Conservation (phyloP, 1,140 invertebrate genomes). For the Musca vetustissima region DNA sequence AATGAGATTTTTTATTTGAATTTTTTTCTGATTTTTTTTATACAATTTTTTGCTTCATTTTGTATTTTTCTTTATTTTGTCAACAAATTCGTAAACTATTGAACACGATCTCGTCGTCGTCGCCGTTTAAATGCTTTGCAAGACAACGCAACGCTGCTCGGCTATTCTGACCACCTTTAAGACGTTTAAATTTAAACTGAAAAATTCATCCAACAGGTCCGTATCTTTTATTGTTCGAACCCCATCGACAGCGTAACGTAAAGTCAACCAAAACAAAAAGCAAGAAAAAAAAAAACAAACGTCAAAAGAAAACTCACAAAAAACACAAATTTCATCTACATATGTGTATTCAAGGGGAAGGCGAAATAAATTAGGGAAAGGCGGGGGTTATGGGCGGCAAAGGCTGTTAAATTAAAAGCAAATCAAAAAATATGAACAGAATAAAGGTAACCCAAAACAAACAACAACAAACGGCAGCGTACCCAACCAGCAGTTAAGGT, state of each 20-base stretch:
- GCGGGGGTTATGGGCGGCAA: too few relatives aligned
- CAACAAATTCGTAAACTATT: not conserved
- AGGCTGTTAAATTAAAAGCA: too few relatives aligned
- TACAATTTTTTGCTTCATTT: not conserved
- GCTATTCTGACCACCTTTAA: conserved; percentile 7
- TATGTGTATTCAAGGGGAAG: not conserved
- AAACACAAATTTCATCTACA: conserved; percentile 1
- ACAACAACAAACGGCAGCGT: too few relatives aligned
- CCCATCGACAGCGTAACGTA: not conserved
- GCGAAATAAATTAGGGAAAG: not conserved
- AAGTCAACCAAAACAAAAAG: not conserved
- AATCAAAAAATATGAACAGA: not conserved
- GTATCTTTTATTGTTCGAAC: conserved; percentile 44
- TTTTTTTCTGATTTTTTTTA: not conserved
- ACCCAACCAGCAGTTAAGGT: too few relatives aligned
- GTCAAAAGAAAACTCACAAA: conserved; percentile 4
- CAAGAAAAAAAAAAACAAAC: not conserved
- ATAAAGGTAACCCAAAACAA: too few relatives aligned
- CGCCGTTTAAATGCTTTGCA: not conserved
- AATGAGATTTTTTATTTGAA: not conserved
- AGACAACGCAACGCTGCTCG: not conserved
- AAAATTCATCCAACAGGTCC: conserved; percentile 48
- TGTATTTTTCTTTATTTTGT: not conserved
- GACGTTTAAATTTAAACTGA: conserved; percentile 49
- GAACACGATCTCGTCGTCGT: not conserved